Base-by-base conservation (phyloP, 1,140 invertebrate genomes). In the Gonioctena quinquepunctata region DNA sequence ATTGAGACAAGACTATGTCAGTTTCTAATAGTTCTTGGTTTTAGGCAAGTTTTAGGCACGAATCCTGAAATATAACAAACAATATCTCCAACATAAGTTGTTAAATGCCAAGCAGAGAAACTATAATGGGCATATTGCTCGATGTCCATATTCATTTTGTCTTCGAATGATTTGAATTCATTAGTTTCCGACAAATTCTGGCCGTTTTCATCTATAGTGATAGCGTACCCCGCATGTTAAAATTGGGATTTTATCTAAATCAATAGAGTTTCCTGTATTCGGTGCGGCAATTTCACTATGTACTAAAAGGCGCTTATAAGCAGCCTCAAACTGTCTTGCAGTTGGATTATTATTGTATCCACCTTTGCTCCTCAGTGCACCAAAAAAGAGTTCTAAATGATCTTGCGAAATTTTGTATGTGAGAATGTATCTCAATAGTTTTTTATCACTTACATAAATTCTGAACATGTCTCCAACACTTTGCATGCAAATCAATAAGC, bases 371-470 rank as follows among this genome's bases (percentile, higher is more conserved):
- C 79, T 26, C 22, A 84, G 75, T 6, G 59, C 61, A 16, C 68
- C 28, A 75, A 83, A 83, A 64, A 82, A 79, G 1, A 80, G 48
- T 73, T 84, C 82, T 13, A 84, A 33, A 68, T 82, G 81, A 67
- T 84, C 81, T 70, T 83, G 81, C 18, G 72, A 77, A 2, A 83
- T 33, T 71, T 81, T 83, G 67, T 83, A 82, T 1, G 77, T 77
- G 27, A 76, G 27, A 22, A 81, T 59, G 69, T 79, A 80, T 8
- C 64, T 25, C 22, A 71, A 50, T 4, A 28, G 11, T 16, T 28
- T 56, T 56, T 61, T 64, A 27, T 66, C 42, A 42, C n/a, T n/a
- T 2, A 42, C 33, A 42, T 42, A 42, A 42, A n/a, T 13, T 42
- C n/a, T n/a, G 68, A 72, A 82, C 28, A 83, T 52, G 18, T 13